Base-by-base conservation (phyloP, 2,113 vertebrate species). In the Daboia siamensis region DNA sequence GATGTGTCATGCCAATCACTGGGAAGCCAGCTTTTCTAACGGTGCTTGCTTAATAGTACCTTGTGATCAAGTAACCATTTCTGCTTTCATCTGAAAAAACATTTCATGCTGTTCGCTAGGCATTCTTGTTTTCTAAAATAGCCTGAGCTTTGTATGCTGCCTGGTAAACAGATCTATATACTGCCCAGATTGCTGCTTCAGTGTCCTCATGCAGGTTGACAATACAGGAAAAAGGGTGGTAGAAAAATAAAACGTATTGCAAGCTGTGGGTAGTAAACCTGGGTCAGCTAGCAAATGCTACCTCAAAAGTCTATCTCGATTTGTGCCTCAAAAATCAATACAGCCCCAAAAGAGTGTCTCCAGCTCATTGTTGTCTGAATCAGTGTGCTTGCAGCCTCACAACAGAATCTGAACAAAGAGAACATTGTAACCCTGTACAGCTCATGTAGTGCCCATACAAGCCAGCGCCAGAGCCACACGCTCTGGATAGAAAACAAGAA, bases 241-340 rank as follows among this genome's bases (percentile, higher is more conserved):
- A n/a, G n/a, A 17, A 56, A 48, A 86, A 54, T 88, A 88, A 64
- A 86, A 86, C 11, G 10, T 17, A 52, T 61, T 5, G 24, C 46
- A 92, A 74, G 33, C 26, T 86, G 51, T 55, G 48, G 44, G 55
- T n/a, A 54, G 54, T 20, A 89, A 89, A 46, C 44, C 92, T 74
- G 52, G 69, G 88, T 80, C 56, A 39, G 17, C 74, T 21, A 86
- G 88, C 69, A 44, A 86, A 29, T 17, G 54, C 74, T 85, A 15
- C 44, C 9, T 26, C 88, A 26, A 52, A 52, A 86, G 46, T 39
- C 33, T 51, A 52, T 89, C 39, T 92, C 52, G 23, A 64, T 57
- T 86, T 90, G 80, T 86, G 48, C 23, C 57, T 93, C 74, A 90
- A 90, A 93, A 93, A 93, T 90, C 92, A 86, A 93, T 93, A 93